phyloP scores from a whole-genome alignment of 2,888 invertebrate genomes.

The Drosophila prostipennis region DNA sequence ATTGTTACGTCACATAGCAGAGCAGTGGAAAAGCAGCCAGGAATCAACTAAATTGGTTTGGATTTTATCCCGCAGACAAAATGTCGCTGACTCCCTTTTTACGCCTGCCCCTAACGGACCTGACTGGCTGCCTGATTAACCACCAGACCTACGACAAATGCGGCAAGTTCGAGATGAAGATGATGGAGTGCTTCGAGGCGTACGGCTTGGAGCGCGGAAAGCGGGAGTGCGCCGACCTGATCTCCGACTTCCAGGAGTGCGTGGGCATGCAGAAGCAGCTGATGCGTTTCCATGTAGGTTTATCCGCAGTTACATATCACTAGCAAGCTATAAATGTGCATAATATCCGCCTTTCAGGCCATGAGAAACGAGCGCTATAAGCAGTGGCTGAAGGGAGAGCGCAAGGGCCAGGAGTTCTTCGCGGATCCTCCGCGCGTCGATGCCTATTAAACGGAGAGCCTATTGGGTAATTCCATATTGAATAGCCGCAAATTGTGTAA shows the following conservation, averaged over 20 bases:
- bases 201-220: constrained; percentile 89
- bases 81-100: constrained; percentile 89
- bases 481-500: constrained; percentile 62
- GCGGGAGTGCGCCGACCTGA: constrained; percentile 87
- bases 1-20: constrained; percentile 78
- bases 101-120: constrained; percentile 89
- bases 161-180: constrained; percentile 88
- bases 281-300: constrained; percentile 86
- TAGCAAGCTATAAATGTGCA: not conserved
- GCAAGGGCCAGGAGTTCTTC: constrained; percentile 85
- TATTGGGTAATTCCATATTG: constrained; percentile 38
- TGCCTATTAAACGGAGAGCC: constrained; percentile 84
- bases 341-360: constrained; percentile 82
- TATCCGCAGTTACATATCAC: not conserved
- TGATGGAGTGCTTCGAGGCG: constrained; percentile 92
- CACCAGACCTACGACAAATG: constrained; percentile 89
- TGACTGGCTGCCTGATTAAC: constrained; percentile 87
- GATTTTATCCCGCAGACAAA: constrained; percentile 36
- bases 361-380: constrained; percentile 87
- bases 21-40: constrained; percentile 1
- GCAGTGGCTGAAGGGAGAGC: constrained; percentile 87
- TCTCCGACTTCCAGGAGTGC: constrained; percentile 91
- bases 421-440: constrained; percentile 86
- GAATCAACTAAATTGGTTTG: not conserved
- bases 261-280: constrained; percentile 86